These are phyloP conservation scores for Anhinga anhinga DNA, from an alignment of 2,113 vertebrate species.

Conservation along the genomic window DNA sequence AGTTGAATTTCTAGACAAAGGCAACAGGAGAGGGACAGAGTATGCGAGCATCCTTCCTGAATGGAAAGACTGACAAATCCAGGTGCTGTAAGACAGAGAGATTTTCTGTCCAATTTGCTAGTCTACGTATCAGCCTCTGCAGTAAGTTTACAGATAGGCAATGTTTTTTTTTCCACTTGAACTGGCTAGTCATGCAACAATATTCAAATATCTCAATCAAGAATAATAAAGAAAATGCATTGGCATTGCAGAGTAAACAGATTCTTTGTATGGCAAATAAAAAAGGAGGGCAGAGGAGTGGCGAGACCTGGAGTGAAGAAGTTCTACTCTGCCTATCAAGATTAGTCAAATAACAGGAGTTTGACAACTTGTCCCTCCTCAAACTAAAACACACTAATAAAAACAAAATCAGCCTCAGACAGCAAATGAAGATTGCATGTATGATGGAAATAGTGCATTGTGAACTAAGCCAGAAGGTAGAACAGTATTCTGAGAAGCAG, in stretches of 20 bases:
- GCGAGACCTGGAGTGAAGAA: rapidly evolving
- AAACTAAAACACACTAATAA: neutral
- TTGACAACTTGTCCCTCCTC: neutral
- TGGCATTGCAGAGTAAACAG: neutral
- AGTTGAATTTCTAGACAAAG: neutral
- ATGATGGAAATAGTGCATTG: neutral
- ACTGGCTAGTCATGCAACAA: neutral
- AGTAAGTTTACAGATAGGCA: neutral
- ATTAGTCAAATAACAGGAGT: neutral
- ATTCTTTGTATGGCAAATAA: neutral
- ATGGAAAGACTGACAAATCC: neutral
- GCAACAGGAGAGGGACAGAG: neutral
- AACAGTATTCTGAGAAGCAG: neutral
- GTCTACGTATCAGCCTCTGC: neutral
- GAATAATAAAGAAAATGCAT: neutral
- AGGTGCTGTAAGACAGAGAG: neutral
- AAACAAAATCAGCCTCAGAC: neutral
- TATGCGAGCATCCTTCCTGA: neutral
- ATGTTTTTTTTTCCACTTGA: neutral
- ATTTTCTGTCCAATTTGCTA: neutral
- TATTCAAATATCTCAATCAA: neutral
- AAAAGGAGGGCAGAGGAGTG: neutral
- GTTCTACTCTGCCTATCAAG: neutral
- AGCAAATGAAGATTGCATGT: rapidly evolving
- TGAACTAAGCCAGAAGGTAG: neutral